Conservation (phyloP, 1,140 invertebrate species). For the Spodoptera litura region DNA sequence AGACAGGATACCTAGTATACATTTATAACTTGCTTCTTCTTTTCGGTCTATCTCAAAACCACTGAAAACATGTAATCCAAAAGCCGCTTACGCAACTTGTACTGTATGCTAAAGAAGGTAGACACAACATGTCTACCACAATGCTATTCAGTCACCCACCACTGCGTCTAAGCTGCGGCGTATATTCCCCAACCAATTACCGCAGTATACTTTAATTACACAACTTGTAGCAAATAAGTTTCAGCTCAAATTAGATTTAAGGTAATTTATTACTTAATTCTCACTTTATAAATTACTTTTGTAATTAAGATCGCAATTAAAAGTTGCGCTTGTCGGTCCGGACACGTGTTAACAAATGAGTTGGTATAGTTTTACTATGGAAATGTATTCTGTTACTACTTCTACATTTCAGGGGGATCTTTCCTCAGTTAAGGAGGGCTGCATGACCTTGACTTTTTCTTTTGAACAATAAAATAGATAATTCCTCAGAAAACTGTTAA, state of each 20-base stretch:
- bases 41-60: no score
- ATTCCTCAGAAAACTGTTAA: no score
- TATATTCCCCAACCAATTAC: slow-evolving; percentile 55
- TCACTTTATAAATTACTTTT: slow-evolving; percentile 53
- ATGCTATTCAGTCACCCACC: no score
- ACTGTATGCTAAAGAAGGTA: no score
- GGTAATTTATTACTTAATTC: slow-evolving; percentile 56
- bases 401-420: background rate
- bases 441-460: no score
- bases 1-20: no score
- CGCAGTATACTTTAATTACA: slow-evolving; percentile 56
- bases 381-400: background rate
- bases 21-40: no score
- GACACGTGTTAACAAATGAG: slow-evolving; percentile 41
- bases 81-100: no score
- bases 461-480: no score
- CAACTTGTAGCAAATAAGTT: slow-evolving; percentile 52
- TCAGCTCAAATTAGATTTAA: slow-evolving; percentile 51
- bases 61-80: no score
- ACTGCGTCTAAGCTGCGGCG: slow-evolving; percentile 31
- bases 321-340: slow-evolving; percentile 13
- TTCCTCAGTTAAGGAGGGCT: background rate
- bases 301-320: slow-evolving; percentile 51
- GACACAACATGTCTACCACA: no score
- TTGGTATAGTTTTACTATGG: slow-evolving; percentile 16